Evolutionary conservation across 2,113 vertebrate genomes (phyloP).

Genomic region (Progne subis): DNA sequence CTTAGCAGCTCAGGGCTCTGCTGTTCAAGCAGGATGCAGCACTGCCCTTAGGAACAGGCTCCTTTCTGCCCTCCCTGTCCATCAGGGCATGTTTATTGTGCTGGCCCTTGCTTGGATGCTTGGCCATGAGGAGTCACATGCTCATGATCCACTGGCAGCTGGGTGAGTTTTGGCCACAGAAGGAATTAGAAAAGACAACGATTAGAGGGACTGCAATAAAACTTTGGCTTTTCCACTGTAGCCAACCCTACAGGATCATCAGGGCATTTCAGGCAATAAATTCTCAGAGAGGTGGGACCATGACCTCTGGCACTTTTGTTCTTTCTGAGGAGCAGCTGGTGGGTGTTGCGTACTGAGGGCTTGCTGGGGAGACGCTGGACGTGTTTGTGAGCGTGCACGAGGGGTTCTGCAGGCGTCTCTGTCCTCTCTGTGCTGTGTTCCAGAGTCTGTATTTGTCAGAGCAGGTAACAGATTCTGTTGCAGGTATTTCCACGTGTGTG

Average conservation of each 20-base stretch:
- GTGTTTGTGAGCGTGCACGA: background rate
- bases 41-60: background rate
- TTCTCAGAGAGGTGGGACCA: background rate
- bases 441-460: accelerated
- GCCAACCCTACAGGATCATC: background rate
- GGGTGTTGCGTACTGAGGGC: background rate
- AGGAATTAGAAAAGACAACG: background rate
- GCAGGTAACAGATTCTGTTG: accelerated
- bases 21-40: background rate
- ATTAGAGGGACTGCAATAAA: background rate
- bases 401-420: background rate
- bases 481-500: accelerated
- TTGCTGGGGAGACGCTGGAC: background rate
- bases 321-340: background rate
- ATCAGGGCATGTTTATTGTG: background rate
- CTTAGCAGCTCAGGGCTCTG: background rate
- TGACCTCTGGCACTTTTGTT: background rate
- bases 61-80: background rate
- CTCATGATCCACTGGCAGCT: accelerated
- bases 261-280: background rate
- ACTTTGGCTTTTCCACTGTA: background rate
- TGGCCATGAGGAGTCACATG: background rate
- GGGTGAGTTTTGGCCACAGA: background rate
- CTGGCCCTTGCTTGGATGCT: background rate
- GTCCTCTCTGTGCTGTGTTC: background rate